These are phyloP conservation scores for Chloroceryle amazona DNA, from an alignment of 2,797 vertebrate species.

Conservation along the genomic window DNA sequence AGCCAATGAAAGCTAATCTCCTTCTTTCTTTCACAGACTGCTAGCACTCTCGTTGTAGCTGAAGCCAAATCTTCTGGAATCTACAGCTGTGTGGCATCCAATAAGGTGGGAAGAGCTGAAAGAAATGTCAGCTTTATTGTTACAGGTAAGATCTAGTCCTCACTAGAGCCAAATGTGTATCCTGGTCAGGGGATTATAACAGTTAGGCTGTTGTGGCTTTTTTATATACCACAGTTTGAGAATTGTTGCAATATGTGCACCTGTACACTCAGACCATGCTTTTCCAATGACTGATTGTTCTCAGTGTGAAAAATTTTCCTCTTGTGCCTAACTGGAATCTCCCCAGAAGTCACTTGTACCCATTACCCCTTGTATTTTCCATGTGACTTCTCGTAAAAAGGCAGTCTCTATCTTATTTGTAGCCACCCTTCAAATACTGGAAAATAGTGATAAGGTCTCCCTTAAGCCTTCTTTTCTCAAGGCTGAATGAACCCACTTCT, in stretches of 20 bases:
- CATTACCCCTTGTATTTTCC: not conserved
- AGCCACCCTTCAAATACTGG: not conserved
- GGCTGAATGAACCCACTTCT: not conserved
- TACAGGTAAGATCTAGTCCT: constrained; percentile 87
- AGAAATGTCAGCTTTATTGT: constrained; percentile 90
- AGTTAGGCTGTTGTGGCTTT: not conserved
- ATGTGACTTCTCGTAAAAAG: not conserved
- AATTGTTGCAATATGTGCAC: not conserved
- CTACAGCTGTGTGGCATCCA: constrained; percentile 92
- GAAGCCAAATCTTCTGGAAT: constrained; percentile 90
- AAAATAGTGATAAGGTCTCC: not conserved
- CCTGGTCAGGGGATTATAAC: not conserved
- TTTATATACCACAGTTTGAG: not conserved
- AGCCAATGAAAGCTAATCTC: constrained; percentile 46
- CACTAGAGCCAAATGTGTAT: not conserved
- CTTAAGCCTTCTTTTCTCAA: not conserved
- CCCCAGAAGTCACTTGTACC: not conserved
- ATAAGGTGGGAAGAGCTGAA: constrained; percentile 88
- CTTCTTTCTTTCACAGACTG: constrained; percentile 84
- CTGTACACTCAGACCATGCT: not conserved
- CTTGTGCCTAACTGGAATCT: not conserved
- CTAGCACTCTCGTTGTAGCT: constrained; percentile 90
- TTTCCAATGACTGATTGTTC: not conserved
- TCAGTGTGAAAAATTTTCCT: not conserved
- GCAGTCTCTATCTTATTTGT: not conserved